Base-by-base conservation (phyloP, 2,797 vertebrate genomes). In the Adrianichthys oophorus region DNA sequence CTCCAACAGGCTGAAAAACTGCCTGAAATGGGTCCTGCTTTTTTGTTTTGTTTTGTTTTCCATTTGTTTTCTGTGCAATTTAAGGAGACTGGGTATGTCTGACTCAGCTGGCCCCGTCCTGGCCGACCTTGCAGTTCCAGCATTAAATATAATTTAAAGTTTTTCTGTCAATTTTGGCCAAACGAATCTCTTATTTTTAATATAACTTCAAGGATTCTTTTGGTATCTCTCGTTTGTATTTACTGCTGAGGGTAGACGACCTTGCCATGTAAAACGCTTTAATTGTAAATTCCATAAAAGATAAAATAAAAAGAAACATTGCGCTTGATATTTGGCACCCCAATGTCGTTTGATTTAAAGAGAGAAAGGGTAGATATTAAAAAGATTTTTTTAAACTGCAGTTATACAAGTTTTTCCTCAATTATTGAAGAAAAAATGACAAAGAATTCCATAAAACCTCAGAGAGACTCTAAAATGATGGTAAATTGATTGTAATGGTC, bases 191-290 rank as follows among this genome's bases (percentile, higher is more conserved):
- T 10, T 37, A 37, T 37, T 37, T 37, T 37, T 37, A 37, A 37
- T 37, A 37, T 51, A 1, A 12, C 41, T 56, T 52, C 52, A 48
- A 45, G 52, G 42, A 37, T 52, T 21, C 44, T 45, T 56, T 56
- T 61, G 46, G 6, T 17, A 32, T 42, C 26, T 41, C 44, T 15
- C 51, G 8, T 65, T 70, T 46, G 55, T 48, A 4, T 68, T 72
- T 67, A 48, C 24, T 1, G 0, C 3, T 23, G 18, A 62, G n/a
- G 21, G 4, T 16, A 13, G 4, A 3, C 5, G 37, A 59, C 58
- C n/a, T 45, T 45, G 67, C n/a, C 12, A 14, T 3, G 0, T 64
- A 43, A 52, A 7, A 59, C 57, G 19, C 12, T 65, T 59, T 44
- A 12, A 49, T 55, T 59, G 21, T 15, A 54, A 66, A 74, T 72